A percentile compares a stretch with the other conserved stretches of the same genome.
phyloP scores from a whole-genome alignment of 2,113 vertebrate genomes.

The Caranx ignobilis region DNA sequence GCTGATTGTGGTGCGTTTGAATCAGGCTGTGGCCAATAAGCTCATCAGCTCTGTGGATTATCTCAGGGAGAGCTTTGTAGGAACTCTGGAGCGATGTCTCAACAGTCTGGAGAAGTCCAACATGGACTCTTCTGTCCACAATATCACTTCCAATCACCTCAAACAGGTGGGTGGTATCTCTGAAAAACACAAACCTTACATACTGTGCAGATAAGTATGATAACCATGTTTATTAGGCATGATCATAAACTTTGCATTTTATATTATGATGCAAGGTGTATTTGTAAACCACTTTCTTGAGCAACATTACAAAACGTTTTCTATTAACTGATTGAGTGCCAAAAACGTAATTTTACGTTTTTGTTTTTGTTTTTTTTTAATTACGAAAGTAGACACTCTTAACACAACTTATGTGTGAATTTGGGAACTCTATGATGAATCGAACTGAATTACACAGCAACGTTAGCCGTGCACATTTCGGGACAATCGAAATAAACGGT shows the following conservation, averaged over 20 bases:
- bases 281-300: too few relatives aligned
- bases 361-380: too few relatives aligned
- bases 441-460: too few relatives aligned
- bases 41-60: conserved; percentile 97
- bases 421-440: too few relatives aligned
- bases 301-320: too few relatives aligned
- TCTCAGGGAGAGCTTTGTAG: conserved; percentile 96
- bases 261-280: too few relatives aligned
- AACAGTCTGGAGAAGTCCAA: conserved; percentile 94
- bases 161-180: conserved; percentile 89
- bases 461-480: too few relatives aligned
- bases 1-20: conserved; percentile 92
- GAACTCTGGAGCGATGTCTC: conserved; percentile 95
- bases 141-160: conserved; percentile 95
- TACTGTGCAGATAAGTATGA: background rate
- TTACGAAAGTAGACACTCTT: too few relatives aligned
- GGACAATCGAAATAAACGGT: too few relatives aligned
- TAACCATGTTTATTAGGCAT: background rate
- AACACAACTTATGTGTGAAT: too few relatives aligned
- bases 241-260: background rate
- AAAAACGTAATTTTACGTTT: too few relatives aligned
- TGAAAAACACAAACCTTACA: background rate
- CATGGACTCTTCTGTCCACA: conserved; percentile 82
- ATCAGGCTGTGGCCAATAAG: conserved; percentile 97
- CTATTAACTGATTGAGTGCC: too few relatives aligned